These are phyloP conservation scores for Aethina tumida DNA, from an alignment of 1,140 invertebrate genomes.

Conservation along the genomic window DNA sequence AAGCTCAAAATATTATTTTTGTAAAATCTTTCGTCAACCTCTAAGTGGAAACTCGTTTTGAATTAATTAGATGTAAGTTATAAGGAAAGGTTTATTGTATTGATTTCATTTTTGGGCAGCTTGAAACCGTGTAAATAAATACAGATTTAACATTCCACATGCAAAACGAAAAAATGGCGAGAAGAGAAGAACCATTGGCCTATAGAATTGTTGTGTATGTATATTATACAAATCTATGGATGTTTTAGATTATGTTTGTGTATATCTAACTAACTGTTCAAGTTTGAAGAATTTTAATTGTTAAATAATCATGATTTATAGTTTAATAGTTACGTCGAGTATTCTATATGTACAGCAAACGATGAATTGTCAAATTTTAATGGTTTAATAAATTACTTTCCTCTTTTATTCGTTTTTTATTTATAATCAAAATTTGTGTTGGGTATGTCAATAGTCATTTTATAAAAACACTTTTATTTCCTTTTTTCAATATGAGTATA, in stretches of 20 bases:
- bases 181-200: constrained; percentile 5
- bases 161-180: constrained; percentile 6
- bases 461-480: no score
- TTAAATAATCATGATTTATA: constrained; percentile 18
- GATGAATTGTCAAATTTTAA: constrained; percentile 3
- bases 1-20: constrained; percentile 1
- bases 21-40: constrained; percentile 6
- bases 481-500: no score
- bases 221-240: constrained; percentile 12
- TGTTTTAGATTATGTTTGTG: constrained; percentile 5
- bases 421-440: no score
- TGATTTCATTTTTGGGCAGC: constrained; percentile 3
- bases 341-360: constrained; percentile 10
- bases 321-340: constrained; percentile 14
- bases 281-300: constrained; percentile 20
- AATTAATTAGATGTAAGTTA: not conserved
- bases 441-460: no score
- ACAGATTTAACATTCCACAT: constrained; percentile 10
- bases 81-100: not conserved
- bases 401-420: not conserved
- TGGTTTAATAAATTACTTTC: constrained; percentile 2
- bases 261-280: constrained; percentile 17
- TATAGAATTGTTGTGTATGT: constrained; percentile 14
- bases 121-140: constrained; percentile 7
- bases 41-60: not conserved